Evolutionary conservation across 2,888 invertebrate genomes (phyloP).

Genomic region (Chrysina gloriosa): DNA sequence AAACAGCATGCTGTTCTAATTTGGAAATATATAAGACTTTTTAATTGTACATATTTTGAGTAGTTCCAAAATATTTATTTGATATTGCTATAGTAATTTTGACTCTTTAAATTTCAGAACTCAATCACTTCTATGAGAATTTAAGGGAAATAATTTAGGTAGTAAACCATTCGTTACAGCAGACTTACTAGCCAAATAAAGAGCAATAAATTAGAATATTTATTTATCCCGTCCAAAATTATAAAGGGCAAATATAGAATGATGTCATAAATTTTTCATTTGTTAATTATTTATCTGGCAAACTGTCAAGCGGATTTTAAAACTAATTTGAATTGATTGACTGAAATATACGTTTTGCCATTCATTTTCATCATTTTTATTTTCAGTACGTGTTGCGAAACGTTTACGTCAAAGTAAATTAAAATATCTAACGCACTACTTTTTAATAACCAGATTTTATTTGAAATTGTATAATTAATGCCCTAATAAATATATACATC

Average conservation of each 20-base stretch:
- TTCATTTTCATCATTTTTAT: constrained; percentile 3
- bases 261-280: constrained; percentile 2
- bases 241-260: neutral
- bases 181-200: neutral
- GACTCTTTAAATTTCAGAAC: no score
- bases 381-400: neutral
- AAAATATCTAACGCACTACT: neutral
- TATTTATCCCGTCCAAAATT: constrained; percentile 10
- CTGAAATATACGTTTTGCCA: neutral
- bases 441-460: no score
- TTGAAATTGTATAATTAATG: no score
- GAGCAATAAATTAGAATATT: constrained; percentile 12
- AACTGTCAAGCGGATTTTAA: neutral
- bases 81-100: no score
- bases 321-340: neutral
- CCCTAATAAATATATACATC: no score
- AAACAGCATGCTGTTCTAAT: no score
- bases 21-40: no score
- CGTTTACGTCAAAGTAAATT: no score
- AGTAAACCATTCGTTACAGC: no score
- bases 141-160: neutral
- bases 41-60: no score
- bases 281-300: constrained; percentile 1
- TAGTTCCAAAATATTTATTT: no score
- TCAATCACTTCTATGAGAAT: no score